Evolutionary conservation across 2,113 vertebrate genomes (phyloP).

Genomic region (Albula goreensis): DNA sequence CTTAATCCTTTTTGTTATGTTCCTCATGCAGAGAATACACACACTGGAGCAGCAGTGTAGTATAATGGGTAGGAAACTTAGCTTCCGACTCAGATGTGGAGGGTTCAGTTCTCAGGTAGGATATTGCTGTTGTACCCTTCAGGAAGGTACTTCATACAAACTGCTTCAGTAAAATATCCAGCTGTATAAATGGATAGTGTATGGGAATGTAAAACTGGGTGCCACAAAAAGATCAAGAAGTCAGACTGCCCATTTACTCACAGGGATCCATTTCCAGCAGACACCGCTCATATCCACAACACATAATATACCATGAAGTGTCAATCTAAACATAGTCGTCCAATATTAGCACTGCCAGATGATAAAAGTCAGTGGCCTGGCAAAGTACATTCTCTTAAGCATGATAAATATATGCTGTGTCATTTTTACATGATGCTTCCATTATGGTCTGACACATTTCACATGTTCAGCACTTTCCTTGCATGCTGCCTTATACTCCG

Average conservation of each 20-base stretch:
- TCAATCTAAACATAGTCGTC: background rate
- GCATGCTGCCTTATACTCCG: background rate
- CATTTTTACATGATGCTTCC: background rate
- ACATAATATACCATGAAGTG: background rate
- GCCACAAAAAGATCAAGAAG: background rate
- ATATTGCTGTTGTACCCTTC: too few relatives aligned
- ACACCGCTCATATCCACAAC: background rate
- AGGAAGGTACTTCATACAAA: too few relatives aligned
- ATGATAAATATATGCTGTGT: background rate
- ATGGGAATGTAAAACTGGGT: background rate
- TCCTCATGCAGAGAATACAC: too few relatives aligned
- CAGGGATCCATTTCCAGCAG: background rate
- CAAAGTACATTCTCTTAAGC: background rate
- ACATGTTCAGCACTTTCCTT: background rate
- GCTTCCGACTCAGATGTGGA: too few relatives aligned
- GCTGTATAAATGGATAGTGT: too few relatives aligned
- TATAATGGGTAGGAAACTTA: too few relatives aligned
- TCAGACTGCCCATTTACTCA: background rate
- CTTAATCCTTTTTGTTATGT: too few relatives aligned
- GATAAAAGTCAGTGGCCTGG: background rate
- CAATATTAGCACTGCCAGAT: background rate
- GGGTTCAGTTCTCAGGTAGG: too few relatives aligned
- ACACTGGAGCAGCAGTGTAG: too few relatives aligned
- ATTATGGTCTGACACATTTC: background rate
- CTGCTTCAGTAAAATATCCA: too few relatives aligned